These are phyloP conservation scores for Polyploca ridens DNA, from an alignment of 2,888 invertebrate genomes.

Conservation along the genomic window DNA sequence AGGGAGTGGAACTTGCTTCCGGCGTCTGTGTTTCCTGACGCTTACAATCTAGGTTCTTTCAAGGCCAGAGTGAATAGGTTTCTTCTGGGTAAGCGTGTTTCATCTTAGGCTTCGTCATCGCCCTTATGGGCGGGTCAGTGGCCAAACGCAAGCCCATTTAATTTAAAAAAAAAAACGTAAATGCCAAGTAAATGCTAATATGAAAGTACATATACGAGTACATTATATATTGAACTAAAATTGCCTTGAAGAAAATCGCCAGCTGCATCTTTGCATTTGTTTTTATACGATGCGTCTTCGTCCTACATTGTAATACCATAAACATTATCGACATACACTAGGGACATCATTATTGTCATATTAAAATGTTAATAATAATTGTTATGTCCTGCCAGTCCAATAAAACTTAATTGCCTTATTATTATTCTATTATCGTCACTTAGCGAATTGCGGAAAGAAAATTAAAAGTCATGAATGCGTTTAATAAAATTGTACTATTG, in stretches of 20 bases:
- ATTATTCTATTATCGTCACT: slow-evolving; percentile 32
- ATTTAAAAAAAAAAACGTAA: too few relatives aligned
- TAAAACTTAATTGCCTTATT: slow-evolving; percentile 45
- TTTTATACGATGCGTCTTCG: not conserved
- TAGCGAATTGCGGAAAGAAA: slow-evolving; percentile 29
- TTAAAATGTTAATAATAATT: slow-evolving; percentile 43
- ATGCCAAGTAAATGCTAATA: not conserved
- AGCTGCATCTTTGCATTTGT: not conserved
- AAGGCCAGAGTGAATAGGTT: too few relatives aligned
- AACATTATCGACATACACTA: not conserved
- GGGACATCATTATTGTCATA: slow-evolving; percentile 38
- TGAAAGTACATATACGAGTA: not conserved
- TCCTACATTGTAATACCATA: not conserved
- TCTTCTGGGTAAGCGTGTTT: too few relatives aligned
- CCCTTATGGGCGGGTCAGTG: too few relatives aligned
- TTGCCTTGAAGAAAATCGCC: not conserved
- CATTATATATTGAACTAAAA: too few relatives aligned
- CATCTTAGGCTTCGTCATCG: too few relatives aligned
- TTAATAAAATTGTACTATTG: not conserved
- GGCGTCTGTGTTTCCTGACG: too few relatives aligned
- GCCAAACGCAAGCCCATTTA: too few relatives aligned
- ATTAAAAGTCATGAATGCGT: slow-evolving; percentile 26
- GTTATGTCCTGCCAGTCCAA: slow-evolving; percentile 38
- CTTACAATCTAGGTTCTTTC: too few relatives aligned
- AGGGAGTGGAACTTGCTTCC: too few relatives aligned